phyloP scores from a whole-genome alignment of 2,797 vertebrate genomes.

The Coregonus suidteri region DNA sequence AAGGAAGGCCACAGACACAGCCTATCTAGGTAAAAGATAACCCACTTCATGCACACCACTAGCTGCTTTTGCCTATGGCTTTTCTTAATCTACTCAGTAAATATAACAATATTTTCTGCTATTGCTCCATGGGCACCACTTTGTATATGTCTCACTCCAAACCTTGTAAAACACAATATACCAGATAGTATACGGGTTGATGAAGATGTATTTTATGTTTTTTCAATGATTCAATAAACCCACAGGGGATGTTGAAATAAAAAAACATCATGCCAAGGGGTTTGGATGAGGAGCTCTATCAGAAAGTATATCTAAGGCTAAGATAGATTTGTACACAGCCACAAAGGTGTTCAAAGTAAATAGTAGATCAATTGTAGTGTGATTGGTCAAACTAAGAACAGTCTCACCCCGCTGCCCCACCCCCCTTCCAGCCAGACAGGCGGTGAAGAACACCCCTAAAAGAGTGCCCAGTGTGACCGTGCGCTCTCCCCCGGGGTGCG shows the following conservation, averaged over 20 bases:
- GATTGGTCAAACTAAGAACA: conserved; percentile 34
- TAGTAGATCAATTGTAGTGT: conserved; percentile 6
- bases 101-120: neutral
- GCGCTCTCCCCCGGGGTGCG: conserved; percentile 71
- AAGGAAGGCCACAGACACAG: conserved; percentile 89
- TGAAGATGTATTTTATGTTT: neutral
- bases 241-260: neutral
- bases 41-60: neutral
- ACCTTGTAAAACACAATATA: neutral
- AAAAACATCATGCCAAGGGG: neutral
- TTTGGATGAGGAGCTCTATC: neutral
- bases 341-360: neutral
- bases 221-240: conserved; percentile 11
- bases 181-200: neutral
- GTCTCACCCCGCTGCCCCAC: conserved; percentile 25
- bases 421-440: conserved; percentile 86
- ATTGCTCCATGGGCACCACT: neutral
- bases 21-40: conserved; percentile 86
- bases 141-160: neutral
- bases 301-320: neutral
- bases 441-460: conserved; percentile 87
- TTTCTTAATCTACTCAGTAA: neutral
- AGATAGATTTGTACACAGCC: neutral
- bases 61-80: neutral
- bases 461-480: conserved; percentile 81